Evolutionary conservation across 2,888 invertebrate genomes (phyloP), one percentile per base, ranked within the genome.

Genomic region (Onchidella celtica): DNA sequence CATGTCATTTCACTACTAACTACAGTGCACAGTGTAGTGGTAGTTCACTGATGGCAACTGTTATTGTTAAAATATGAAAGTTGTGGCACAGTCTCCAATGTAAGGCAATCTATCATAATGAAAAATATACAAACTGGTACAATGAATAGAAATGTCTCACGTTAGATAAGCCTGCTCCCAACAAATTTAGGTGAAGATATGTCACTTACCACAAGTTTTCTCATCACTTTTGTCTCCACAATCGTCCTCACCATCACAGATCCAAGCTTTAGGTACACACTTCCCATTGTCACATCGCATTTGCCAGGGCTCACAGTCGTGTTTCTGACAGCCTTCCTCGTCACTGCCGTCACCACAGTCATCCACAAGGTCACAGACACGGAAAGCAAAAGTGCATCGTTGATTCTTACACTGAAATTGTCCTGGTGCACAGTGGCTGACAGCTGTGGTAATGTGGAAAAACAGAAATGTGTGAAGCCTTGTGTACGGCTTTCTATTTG

Each of bases 231-330:
- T 85, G 77, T 93, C 92, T 0, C 88, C 90, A 79, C 92, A 93
- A 80, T 93, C 92, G 82, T 91, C 86, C 11, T 89, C 89, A 0
- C 88, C 87, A 74, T 93, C 92, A 88, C 92, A 93, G 57, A 87
- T 82, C 91, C 92, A 92, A 21, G 76, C 87, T 38, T 86, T 85
- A 1, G 91, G 88, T 21, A 92, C 90, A 85, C 93, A 93, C 82
- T 89, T 96, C 78, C 96, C 96, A 93, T 99, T 99, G 57, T 95
- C 95, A 91, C 99, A 99, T 0, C 98, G 98, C 91, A 98, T 99
- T 93, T 98, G 98, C 92, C 92, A 92, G 3, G 88, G 66, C 63
- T 90, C 89, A 85, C 92, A 92, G 34, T 84, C 79, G 14, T 87
- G 84, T 11, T 86, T 84, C 21, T 87, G 88, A 84, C 92, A 92